These are phyloP conservation scores for Diplolepis rosae DNA, from an alignment of 2,888 invertebrate species.

Conservation along the genomic window DNA sequence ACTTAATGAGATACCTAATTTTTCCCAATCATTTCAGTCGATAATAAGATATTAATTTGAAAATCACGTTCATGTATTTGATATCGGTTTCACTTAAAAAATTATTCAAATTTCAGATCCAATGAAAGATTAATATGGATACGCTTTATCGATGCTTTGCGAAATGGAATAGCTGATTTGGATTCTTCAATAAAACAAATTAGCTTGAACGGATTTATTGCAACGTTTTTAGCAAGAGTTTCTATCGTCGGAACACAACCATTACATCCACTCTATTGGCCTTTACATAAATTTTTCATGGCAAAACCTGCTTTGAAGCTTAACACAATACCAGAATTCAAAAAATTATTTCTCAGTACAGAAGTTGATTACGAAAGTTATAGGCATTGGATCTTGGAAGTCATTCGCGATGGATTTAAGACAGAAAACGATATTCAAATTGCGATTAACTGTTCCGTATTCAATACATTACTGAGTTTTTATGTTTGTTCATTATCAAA, in stretches of 20 bases:
- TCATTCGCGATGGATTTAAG: constrained; percentile 85
- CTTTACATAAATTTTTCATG: constrained; percentile 85
- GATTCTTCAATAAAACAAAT: constrained; percentile 54
- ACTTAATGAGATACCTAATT: neutral
- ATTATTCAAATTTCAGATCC: constrained; percentile 68
- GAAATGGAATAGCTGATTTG: constrained; percentile 76
- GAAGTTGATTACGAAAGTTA: constrained; percentile 82
- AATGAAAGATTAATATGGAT: constrained; percentile 81
- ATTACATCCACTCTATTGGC: constrained; percentile 83
- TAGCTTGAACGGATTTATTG: constrained; percentile 77
- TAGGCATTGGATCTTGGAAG: constrained; percentile 85
- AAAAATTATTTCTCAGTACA: constrained; percentile 87
- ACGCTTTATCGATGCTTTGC: constrained; percentile 81
- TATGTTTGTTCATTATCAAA: constrained; percentile 81
- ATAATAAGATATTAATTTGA: no score
- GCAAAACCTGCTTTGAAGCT: constrained; percentile 86
- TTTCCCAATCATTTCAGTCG: no score
- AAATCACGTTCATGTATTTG: constrained; percentile 14
- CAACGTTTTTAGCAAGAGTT: constrained; percentile 83
- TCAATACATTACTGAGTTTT: constrained; percentile 86
- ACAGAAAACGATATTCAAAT: constrained; percentile 84
- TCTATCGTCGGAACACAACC: constrained; percentile 84
- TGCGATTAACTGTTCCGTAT: constrained; percentile 82
- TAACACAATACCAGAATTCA: constrained; percentile 89
- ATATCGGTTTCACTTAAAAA: neutral